A percentile compares a stretch with the other conserved stretches of the same genome.
These are phyloP conservation scores for Samia ricini DNA, from an alignment of 1,140 invertebrate species.

Conservation along the genomic window DNA sequence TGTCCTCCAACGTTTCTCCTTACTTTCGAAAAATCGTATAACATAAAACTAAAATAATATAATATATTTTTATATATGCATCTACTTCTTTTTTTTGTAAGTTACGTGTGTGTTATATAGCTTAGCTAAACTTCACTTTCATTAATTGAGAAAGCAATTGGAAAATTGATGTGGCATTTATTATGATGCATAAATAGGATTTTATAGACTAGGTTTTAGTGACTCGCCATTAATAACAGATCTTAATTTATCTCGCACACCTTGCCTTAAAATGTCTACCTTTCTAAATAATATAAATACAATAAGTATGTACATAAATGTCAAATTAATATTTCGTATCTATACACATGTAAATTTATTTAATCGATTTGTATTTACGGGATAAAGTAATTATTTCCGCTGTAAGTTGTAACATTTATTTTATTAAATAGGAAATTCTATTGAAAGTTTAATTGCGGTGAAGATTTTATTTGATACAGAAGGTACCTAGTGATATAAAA, in stretches of 20 bases:
- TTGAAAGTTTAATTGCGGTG: background rate
- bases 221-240: background rate
- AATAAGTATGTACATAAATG: constrained; percentile 7
- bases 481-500: too few species aligned
- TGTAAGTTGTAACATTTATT: background rate
- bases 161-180: constrained; percentile 34
- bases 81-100: background rate
- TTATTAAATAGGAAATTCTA: too few species aligned
- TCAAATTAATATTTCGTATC: background rate
- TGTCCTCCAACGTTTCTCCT: background rate
- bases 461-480: background rate
- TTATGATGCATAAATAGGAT: constrained; percentile 28
- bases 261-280: background rate
- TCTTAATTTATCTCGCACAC: background rate
- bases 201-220: constrained; percentile 14
- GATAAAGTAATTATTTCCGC: background rate
- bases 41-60: background rate
- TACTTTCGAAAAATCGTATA: background rate
- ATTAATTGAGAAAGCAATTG: constrained; percentile 36
- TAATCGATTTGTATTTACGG: background rate
- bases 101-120: constrained; percentile 9
- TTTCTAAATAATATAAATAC: background rate
- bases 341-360: background rate
- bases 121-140: constrained; percentile 39
- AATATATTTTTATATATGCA: background rate